These are phyloP conservation scores for Lithobates sylvaticus DNA, from an alignment of 2,797 vertebrate genomes.

Conservation along the genomic window DNA sequence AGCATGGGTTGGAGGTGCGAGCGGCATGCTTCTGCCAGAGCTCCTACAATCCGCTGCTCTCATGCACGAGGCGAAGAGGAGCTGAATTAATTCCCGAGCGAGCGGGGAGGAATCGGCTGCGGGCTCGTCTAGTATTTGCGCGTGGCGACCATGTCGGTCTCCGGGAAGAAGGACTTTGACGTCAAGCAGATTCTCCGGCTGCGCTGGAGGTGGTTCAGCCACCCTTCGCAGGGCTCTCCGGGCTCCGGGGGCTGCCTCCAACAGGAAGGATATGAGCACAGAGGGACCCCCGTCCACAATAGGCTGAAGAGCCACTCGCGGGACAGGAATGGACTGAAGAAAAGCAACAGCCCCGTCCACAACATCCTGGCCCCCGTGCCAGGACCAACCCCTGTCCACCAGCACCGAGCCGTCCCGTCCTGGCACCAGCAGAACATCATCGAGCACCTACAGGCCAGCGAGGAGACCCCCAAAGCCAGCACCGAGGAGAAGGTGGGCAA, in stretches of 20 bases:
- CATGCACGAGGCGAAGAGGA: not conserved
- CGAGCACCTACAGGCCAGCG: slow-evolving; percentile 82
- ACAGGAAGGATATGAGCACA: slow-evolving; percentile 93
- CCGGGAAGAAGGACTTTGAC: slow-evolving; percentile 96
- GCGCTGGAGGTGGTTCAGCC: slow-evolving; percentile 97
- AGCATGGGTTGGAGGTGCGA: slow-evolving; percentile 71
- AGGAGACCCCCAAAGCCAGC: slow-evolving; percentile 80
- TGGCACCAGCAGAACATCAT: slow-evolving; percentile 86
- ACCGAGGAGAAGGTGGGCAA: slow-evolving; percentile 77
- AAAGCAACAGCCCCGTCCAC: slow-evolving; percentile 89
- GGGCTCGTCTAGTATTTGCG: not conserved
- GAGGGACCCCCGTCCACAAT: slow-evolving; percentile 86
- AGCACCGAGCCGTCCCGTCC: slow-evolving; percentile 82
- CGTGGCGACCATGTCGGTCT: slow-evolving; percentile 83
- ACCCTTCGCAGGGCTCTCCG: slow-evolving; percentile 88
- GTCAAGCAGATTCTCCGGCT: slow-evolving; percentile 98
- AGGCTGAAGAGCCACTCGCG: slow-evolving; percentile 92
- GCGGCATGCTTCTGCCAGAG: slow-evolving; percentile 60
- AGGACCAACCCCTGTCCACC: slow-evolving; percentile 82
- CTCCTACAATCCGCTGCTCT: not conserved
- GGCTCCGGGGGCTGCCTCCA: slow-evolving; percentile 86
- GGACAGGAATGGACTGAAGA: slow-evolving; percentile 90
- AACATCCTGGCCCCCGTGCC: slow-evolving; percentile 87
- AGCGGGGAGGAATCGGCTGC: not conserved
- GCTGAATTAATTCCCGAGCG: slow-evolving; percentile 3